Base-by-base conservation (phyloP, 2,797 vertebrate species). In the Enteromius argenteus region DNA sequence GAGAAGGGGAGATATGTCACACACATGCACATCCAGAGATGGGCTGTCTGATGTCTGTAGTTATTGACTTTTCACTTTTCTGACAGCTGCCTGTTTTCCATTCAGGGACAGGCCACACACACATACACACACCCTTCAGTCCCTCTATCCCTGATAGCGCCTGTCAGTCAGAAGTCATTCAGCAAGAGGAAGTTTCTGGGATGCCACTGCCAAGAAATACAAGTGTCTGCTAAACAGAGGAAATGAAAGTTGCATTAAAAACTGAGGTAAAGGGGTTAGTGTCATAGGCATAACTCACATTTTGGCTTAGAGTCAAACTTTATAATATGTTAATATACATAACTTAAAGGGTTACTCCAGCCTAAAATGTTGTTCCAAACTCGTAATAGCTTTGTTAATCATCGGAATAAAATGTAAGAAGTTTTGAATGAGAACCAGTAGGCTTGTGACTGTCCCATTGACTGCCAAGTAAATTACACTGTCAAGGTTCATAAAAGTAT, bases 21-120 rank as follows among this genome's bases (percentile, higher is more conserved):
- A 67, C 42, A 80, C 62, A 72, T 79, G 82, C 35, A 17, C 35
- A 42, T 83, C 39, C 77, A 81, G 84, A 88, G 78, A 87, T 76
- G 72, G 82, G 53, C n/a, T 15, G 15, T 79, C 69, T 80, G 86
- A 87, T 87, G 78, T 82, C 77, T 77, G 64, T 66, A 35, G 62
- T 81, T 81, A 83, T 85, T 84, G 86, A 79, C 72, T 79, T 85
- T 75, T 76, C 79, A 71, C 82, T 72, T 64, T 39, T 84, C 71
- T 39, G 68, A 74, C 67, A 66, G 73, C 75, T 64, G 44, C 46
- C 44, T 56, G 69, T 86, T 84, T 83, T 76, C 42, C 27, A 37
- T 23, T 53, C 42, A 64, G 79, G 73, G 56, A 62, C 23, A 60
- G 66, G 17, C 66, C 67, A 69, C 79, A 81, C 51, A 81, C 66